Conservation (phyloP, 1,140 invertebrate species). For the Hylaeus anthracinus region DNA sequence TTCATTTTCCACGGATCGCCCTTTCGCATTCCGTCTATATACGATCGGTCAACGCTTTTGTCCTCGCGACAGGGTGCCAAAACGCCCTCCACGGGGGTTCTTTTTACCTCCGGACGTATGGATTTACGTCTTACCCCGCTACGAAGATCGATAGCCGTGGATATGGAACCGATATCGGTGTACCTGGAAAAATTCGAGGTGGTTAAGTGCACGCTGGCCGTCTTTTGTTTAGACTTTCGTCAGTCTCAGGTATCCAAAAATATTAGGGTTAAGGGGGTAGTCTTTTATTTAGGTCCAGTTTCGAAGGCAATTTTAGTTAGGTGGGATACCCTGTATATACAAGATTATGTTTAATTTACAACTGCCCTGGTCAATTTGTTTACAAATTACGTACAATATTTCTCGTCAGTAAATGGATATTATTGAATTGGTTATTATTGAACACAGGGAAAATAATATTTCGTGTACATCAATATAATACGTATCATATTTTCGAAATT, state of each 20-base stretch:
- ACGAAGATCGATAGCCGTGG: constrained; percentile 46
- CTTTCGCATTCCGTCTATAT: constrained; percentile 55
- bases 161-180: constrained; percentile 27
- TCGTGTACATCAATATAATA: no score
- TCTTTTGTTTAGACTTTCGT: background rate
- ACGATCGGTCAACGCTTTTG: constrained; percentile 58
- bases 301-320: no score
- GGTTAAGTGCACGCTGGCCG: background rate
- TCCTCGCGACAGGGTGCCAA: constrained; percentile 63
- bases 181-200: background rate
- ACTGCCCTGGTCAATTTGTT: no score
- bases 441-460: no score
- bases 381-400: no score
- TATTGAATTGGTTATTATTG: no score
- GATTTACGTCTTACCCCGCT: constrained; percentile 37
- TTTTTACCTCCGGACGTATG: constrained; percentile 7
- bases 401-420: no score
- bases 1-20: constrained; percentile 67
- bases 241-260: background rate
- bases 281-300: no score
- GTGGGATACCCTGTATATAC: no score
- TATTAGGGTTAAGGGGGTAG: no score
- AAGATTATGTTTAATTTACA: no score
- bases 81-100: constrained; percentile 43
- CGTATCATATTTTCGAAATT: no score